Evolutionary conservation across 2,888 invertebrate genomes (phyloP).

Genomic region (Ennomos fuscantarius): DNA sequence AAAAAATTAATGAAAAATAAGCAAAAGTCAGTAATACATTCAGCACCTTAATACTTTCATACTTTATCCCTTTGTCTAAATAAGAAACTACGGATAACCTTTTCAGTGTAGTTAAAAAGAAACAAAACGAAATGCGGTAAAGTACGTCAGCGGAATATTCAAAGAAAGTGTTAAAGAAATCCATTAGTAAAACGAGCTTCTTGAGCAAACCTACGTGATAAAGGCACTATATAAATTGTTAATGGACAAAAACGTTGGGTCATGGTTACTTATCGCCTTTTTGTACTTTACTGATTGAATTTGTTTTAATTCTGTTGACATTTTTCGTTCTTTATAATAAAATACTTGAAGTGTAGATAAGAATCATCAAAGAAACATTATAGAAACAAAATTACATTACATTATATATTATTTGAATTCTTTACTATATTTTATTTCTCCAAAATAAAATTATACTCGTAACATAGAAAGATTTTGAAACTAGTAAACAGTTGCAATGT

Average conservation of each 20-base stretch:
- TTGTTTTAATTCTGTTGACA: not conserved
- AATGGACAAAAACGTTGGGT: slow-evolving; percentile 11
- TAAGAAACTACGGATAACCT: not conserved
- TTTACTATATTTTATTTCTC: too few relatives aligned
- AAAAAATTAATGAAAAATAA: not conserved
- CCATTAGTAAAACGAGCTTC: slow-evolving; percentile 37
- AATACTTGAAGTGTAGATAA: too few relatives aligned
- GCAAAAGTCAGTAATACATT: not conserved
- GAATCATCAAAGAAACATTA: too few relatives aligned
- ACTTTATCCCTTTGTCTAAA: not conserved
- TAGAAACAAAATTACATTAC: too few relatives aligned
- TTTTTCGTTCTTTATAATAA: not conserved
- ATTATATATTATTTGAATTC: too few relatives aligned
- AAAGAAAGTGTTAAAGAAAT: slow-evolving; percentile 26
- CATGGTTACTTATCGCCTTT: slow-evolving; percentile 5
- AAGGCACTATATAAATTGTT: slow-evolving; percentile 7
- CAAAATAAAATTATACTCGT: too few relatives aligned
- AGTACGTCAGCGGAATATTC: slow-evolving; percentile 13
- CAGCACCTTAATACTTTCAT: not conserved
- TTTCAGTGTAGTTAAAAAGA: not conserved
- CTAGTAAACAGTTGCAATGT: too few relatives aligned
- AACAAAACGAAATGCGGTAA: not conserved
- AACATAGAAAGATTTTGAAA: too few relatives aligned
- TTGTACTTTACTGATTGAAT: slow-evolving; percentile 5
- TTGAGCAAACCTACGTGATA: slow-evolving; percentile 25